Evolutionary conservation across 92 coral and sea anemone genomes (phyloP), one percentile per base, ranked within the genome.

Genomic region (Micromussa lordhowensis): DNA sequence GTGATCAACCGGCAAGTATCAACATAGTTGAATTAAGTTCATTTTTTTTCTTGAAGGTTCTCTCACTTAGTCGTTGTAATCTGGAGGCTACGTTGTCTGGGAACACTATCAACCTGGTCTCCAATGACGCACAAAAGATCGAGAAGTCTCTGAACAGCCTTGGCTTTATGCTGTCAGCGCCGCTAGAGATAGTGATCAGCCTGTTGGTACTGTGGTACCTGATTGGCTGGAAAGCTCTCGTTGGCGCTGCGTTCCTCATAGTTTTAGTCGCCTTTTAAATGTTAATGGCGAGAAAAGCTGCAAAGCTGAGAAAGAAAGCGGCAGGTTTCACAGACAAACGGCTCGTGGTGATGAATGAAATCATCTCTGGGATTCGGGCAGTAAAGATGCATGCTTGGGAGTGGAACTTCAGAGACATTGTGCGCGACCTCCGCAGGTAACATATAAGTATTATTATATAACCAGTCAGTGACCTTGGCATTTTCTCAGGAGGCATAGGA

Each of bases 61-160:
- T 82, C n/a, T 32, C 85, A 14, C 76, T 82, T 17, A 48, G 28
- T 68, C 85, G 85, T n/a, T 68, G 40, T 26, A 31, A 77, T 5
- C 19, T 82, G 59, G 75, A 64, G 44, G 32, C 75, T 28, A 82
- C 6, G 24, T 18, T 68, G 24, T 82, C 85, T 68, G 32, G 76
- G 48, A 82, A 82, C 63, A 82, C 48, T 7, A n/a, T 82, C 66
- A 82, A 82, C 59, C 38, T 82, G 59, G 85, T 82, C 22, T 82
- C 85, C 8, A 82, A 82, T 34, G 85, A 82, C 51, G 85, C 85
- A 64, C 85, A 82, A 48, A 82, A 82, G 44, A 48, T 82, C 22
- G 85, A 82, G 49, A 82, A 68, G 85, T 82, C 61, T 34, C 15
- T 82, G 77, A 66, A 82, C 29, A 17, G 48, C 8, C 26, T 82